Evolutionary conservation across 23 tunicate genomes (phyloP).

Genomic region (Trididemnum clinides): DNA sequence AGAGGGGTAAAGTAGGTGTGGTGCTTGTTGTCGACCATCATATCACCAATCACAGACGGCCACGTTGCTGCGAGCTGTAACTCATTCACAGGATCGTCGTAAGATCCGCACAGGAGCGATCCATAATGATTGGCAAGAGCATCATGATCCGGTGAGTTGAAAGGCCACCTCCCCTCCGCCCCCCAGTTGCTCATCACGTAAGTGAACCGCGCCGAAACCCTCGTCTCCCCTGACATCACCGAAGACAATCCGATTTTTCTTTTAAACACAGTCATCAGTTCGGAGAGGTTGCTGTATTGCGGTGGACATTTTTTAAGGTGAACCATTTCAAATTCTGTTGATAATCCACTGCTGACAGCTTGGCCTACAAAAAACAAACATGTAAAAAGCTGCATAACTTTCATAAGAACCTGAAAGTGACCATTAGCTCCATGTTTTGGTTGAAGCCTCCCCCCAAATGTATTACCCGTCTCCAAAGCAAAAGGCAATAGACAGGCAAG

Average conservation of each 20-base stretch:
- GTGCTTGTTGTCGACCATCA: conserved; percentile 68
- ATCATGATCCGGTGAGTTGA: conserved; percentile 52
- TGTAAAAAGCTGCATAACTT: no score
- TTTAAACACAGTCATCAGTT: conserved; percentile 60
- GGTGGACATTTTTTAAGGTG: conserved; percentile 74
- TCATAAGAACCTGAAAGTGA: no score
- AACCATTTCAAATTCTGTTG: conserved; percentile 88
- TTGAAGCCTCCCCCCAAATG: no score
- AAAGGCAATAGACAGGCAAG: no score
- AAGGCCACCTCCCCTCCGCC: conserved; percentile 68
- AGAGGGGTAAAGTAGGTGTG: conserved; percentile 66
- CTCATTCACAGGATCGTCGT: conserved; percentile 81
- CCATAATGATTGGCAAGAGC: conserved; percentile 57
- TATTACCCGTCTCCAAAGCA: no score
- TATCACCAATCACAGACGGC: conserved; percentile 64
- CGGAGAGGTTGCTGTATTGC: conserved; percentile 64
- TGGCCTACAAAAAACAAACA: conserved; percentile 42
- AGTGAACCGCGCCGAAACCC: conserved; percentile 80
- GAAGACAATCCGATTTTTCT: conserved; percentile 43
- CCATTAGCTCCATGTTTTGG: no score
- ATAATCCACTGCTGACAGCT: conserved; percentile 64
- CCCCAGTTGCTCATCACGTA: conserved; percentile 84
- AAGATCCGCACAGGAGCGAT: conserved; percentile 47
- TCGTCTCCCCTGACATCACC: conserved; percentile 10
- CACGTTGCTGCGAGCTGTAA: conserved; percentile 76